These are phyloP conservation scores for Geodia barretti DNA, from an alignment of 37 sponge, comb jelly and placozoan species.

Conservation along the genomic window DNA sequence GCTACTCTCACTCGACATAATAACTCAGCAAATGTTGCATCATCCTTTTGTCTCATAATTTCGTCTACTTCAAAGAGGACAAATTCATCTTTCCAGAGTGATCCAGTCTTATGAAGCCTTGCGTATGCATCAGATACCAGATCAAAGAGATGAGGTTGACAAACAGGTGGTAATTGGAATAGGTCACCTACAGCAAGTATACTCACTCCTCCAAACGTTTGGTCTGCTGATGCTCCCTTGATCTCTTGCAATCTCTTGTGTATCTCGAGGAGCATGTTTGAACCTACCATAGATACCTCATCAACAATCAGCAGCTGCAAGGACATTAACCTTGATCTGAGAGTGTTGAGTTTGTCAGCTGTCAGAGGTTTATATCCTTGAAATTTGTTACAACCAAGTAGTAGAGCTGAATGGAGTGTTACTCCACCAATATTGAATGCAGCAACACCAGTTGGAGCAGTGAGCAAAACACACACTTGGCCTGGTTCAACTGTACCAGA, in stretches of 20 bases:
- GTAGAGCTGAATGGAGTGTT: too few relatives aligned
- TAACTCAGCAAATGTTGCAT: constrained; percentile 7
- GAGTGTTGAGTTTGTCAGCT: constrained; percentile 1
- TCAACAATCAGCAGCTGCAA: constrained; percentile 44
- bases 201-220: constrained; percentile 18
- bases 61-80: constrained; percentile 32
- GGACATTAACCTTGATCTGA: constrained; percentile 13
- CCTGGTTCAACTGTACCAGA: too few relatives aligned
- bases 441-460: too few relatives aligned
- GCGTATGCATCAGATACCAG: constrained; percentile 19
- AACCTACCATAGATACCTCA: constrained; percentile 59
- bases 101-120: constrained; percentile 27
- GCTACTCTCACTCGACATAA: constrained; percentile 21
- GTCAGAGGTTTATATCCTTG: constrained; percentile 2
- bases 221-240: constrained; percentile 9
- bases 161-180: constrained; percentile 32
- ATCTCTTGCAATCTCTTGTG: constrained; percentile 42
- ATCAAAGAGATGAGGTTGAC: constrained; percentile 3
- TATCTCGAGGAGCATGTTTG: constrained; percentile 39
- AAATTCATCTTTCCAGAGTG: constrained; percentile 44
- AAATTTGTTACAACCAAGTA: constrained; percentile 8
- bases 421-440: too few relatives aligned
- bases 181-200: constrained; percentile 48
- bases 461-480: too few relatives aligned
- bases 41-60: constrained; percentile 17